phyloP scores from a whole-genome alignment of 2,888 invertebrate species.

The Panorpa germanica region DNA sequence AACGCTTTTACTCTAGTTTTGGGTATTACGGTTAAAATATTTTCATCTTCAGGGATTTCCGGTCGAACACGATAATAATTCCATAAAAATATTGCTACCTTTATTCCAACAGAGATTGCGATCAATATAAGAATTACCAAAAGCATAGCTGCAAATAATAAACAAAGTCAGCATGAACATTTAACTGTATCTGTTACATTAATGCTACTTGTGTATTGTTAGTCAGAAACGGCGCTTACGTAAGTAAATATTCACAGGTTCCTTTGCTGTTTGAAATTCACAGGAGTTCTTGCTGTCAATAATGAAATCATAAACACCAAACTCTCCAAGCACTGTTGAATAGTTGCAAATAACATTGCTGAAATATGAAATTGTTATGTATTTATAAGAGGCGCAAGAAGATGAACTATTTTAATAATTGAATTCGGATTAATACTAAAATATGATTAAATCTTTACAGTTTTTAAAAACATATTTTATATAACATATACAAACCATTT shows the following conservation, averaged over 20 bases:
- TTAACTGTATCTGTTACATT: background rate
- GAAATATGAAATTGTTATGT: slow-evolving; percentile 12
- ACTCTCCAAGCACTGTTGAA: slow-evolving; percentile 39
- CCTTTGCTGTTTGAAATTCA: slow-evolving; percentile 30
- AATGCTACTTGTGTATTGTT: background rate
- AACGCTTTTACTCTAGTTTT: slow-evolving; percentile 40
- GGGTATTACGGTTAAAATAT: slow-evolving; percentile 15
- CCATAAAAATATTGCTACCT: slow-evolving; percentile 12
- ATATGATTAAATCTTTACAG: too few relatives aligned
- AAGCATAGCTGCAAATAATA: slow-evolving; percentile 22
- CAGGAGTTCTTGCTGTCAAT: slow-evolving; percentile 30
- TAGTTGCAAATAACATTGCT: slow-evolving; percentile 40
- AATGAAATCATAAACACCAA: slow-evolving; percentile 49
- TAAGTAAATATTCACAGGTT: slow-evolving; percentile 51
- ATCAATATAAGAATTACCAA: slow-evolving; percentile 21
- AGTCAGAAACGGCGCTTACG: slow-evolving; percentile 31
- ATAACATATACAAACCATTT: too few relatives aligned
- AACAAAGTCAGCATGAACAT: background rate
- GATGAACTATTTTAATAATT: too few relatives aligned
- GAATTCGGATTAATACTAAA: too few relatives aligned
- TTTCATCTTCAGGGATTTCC: slow-evolving; percentile 9
- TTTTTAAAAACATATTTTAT: too few relatives aligned
- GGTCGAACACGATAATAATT: slow-evolving; percentile 9
- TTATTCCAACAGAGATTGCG: slow-evolving; percentile 16
- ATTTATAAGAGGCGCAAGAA: too few relatives aligned